Percentiles rank a stretch among this genome's conserved stretches.
Evolutionary conservation across 1,140 invertebrate species (phyloP).

Genomic region (Drosophila kikkawai): DNA sequence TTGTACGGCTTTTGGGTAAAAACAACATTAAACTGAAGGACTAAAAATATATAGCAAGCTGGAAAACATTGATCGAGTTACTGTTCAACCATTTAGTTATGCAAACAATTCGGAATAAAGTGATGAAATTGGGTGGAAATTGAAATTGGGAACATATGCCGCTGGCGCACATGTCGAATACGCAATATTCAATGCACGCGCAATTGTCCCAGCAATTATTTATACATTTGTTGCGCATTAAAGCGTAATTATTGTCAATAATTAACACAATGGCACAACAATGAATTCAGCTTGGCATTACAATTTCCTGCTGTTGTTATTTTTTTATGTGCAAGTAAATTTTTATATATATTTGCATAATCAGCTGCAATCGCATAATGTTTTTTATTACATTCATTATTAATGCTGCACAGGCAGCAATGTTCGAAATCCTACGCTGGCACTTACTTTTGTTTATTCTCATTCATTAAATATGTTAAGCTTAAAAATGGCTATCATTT

Average conservation of each 20-base stretch:
- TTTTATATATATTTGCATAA: constrained; percentile 31
- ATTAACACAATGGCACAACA: constrained; percentile 46
- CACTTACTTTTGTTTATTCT: constrained; percentile 37
- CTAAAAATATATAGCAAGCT: constrained; percentile 4
- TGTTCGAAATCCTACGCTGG: constrained; percentile 7
- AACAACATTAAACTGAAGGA: constrained; percentile 1
- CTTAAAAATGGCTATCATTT: constrained; percentile 62
- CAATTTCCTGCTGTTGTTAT: constrained; percentile 14
- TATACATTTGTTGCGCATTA: constrained; percentile 55
- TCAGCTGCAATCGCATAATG: constrained; percentile 37
- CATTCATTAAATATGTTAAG: constrained; percentile 64
- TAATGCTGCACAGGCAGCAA: constrained; percentile 9
- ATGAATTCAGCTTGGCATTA: constrained; percentile 48
- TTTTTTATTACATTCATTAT: constrained; percentile 37
- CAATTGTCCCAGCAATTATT: constrained; percentile 37
- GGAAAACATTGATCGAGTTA: constrained; percentile 10
- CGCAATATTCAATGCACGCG: constrained; percentile 17
- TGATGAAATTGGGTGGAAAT: constrained; percentile 20
- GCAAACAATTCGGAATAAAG: constrained; percentile 7
- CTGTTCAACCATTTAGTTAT: constrained; percentile 21
- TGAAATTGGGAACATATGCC: constrained; percentile 24
- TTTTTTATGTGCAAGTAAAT: not conserved
- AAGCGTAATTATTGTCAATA: constrained; percentile 60
- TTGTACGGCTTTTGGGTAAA: constrained; percentile 2
- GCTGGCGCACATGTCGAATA: constrained; percentile 3